These are phyloP conservation scores for Zaprionus africanus DNA, from an alignment of 1,140 invertebrate species.

Conservation along the genomic window DNA sequence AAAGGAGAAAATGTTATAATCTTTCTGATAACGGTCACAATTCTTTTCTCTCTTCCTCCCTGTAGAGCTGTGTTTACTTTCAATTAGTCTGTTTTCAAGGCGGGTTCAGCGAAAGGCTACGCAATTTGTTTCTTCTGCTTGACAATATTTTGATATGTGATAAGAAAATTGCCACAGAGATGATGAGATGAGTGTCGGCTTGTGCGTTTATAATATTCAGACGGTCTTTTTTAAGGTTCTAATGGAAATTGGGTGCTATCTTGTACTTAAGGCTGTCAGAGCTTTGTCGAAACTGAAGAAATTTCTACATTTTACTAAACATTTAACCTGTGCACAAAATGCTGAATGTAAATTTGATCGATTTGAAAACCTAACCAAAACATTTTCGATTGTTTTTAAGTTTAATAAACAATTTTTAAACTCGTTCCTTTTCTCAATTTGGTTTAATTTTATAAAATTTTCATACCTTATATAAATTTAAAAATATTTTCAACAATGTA, in stretches of 20 bases:
- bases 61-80: conserved; percentile 38
- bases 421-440: no score
- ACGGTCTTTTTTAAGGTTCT: background rate
- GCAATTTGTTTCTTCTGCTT: conserved; percentile 7
- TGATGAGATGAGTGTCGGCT: background rate
- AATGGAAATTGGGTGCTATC: background rate
- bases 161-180: background rate
- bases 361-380: no score
- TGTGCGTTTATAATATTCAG: background rate
- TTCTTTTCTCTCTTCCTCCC: background rate
- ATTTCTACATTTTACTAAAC: no score
- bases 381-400: no score
- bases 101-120: background rate
- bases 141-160: conserved; percentile 13
- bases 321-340: no score
- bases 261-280: background rate
- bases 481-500: no score
- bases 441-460: no score
- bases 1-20: conserved; percentile 3
- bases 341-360: no score
- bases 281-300: background rate
- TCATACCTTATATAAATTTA: no score
- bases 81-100: conserved; percentile 27
- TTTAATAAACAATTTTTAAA: no score
- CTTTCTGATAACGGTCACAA: conserved; percentile 27